These are phyloP conservation scores for Aphaenogaster rudis DNA, from an alignment of 1,140 invertebrate genomes.

Conservation along the genomic window DNA sequence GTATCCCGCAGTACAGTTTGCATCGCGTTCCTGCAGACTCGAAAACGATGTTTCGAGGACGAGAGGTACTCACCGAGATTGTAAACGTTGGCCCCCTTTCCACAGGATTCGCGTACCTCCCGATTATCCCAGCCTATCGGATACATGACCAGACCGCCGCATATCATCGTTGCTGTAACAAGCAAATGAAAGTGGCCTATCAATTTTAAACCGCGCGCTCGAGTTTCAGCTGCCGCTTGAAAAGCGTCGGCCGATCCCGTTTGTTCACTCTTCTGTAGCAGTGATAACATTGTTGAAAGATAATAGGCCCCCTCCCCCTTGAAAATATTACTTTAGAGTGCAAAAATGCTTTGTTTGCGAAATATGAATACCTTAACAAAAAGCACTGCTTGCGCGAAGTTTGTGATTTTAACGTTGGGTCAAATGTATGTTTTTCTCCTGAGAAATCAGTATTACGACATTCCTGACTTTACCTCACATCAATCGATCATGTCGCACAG, in stretches of 20 bases:
- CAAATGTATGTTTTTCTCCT: neutral
- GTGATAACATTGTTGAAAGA: neutral
- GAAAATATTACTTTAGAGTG: neutral
- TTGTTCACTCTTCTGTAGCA: neutral
- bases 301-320: neutral
- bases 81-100: constrained; percentile 89
- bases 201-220: neutral
- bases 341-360: neutral
- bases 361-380: neutral
- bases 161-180: constrained; percentile 89
- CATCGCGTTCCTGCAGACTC: neutral
- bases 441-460: constrained; percentile 13
- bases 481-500: constrained; percentile 49
- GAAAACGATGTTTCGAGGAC: constrained; percentile 42
- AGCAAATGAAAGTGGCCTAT: constrained; percentile 13
- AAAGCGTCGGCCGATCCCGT: neutral
- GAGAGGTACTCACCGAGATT: constrained; percentile 88
- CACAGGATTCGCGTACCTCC: constrained; percentile 90
- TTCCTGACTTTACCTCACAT: constrained; percentile 1
- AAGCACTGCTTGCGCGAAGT: neutral
- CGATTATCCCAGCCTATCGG: constrained; percentile 91
- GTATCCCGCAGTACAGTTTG: neutral
- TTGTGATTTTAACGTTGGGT: neutral
- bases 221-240: neutral
- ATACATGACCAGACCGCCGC: constrained; percentile 89